phyloP scores from a whole-genome alignment of 1,140 invertebrate genomes.

The Pseudobourletiella spinata region DNA sequence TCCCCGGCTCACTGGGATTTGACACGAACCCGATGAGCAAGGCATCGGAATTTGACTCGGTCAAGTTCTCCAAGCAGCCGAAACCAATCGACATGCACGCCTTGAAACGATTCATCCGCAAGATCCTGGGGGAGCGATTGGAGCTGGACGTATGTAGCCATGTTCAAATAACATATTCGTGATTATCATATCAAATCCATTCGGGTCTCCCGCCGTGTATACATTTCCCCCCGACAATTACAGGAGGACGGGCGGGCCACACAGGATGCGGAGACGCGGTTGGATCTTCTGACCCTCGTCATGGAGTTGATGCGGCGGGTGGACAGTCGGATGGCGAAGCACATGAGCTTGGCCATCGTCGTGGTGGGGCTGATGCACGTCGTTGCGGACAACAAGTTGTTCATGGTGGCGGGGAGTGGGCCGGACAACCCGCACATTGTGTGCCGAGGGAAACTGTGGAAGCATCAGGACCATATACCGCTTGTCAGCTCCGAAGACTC shows the following conservation, averaged over 20 bases:
- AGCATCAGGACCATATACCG: slow-evolving; percentile 22
- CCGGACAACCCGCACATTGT: slow-evolving; percentile 9
- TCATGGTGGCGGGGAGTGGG: slow-evolving; percentile 2
- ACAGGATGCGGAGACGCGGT: not conserved
- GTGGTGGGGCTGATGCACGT: slow-evolving; percentile 26
- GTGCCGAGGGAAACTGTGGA: slow-evolving; percentile 14
- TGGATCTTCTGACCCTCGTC: slow-evolving; percentile 6
- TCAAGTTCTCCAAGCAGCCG: slow-evolving; percentile 21
- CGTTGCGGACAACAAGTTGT: slow-evolving; percentile 22
- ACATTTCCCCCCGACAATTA: too few species aligned
- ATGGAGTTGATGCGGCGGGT: not conserved
- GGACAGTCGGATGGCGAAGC: not conserved
- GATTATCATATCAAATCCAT: too few species aligned
- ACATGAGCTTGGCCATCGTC: slow-evolving; percentile 17
- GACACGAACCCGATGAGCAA: slow-evolving; percentile 10
- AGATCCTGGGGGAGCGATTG: slow-evolving; percentile 1
- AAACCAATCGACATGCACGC: slow-evolving; percentile 28
- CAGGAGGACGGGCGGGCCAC: slow-evolving; percentile 12
- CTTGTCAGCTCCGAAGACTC: not conserved
- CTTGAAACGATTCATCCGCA: slow-evolving; percentile 13
- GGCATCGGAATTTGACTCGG: slow-evolving; percentile 10
- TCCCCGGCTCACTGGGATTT: slow-evolving; percentile 6
- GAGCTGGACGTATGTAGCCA: slow-evolving; percentile 9
- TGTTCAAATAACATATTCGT: too few species aligned
- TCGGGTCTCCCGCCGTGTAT: too few species aligned